Conservation (phyloP, 2,888 invertebrate genomes). For the Itoplectis maculator region DNA sequence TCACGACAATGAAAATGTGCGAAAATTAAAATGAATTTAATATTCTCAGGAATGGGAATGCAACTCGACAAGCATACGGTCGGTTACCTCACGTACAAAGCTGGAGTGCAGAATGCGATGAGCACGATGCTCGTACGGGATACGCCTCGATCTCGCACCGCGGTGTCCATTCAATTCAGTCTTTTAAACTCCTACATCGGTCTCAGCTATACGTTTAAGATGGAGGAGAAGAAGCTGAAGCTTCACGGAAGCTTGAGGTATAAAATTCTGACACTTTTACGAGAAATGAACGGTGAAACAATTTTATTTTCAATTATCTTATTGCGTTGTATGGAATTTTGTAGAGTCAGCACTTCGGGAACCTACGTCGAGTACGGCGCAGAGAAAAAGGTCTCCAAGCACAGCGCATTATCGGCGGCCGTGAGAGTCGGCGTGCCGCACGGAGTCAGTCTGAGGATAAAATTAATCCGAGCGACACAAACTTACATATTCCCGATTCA, state of each 20-base stretch:
- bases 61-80: conserved; percentile 95
- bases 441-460: conserved; percentile 95
- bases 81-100: conserved; percentile 94
- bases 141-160: conserved; percentile 84
- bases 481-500: conserved; percentile 95
- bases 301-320: not conserved
- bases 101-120: conserved; percentile 88
- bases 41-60: conserved; percentile 89
- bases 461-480: conserved; percentile 94
- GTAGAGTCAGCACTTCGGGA: conserved; percentile 94
- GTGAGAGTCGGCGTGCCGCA: conserved; percentile 94
- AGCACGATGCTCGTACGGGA: conserved; percentile 93
- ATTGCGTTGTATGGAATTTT: conserved; percentile 70
- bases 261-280: not conserved
- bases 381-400: conserved; percentile 96
- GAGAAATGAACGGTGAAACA: no score
- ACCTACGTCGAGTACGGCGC: conserved; percentile 95
- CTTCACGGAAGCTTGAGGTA: conserved; percentile 92
- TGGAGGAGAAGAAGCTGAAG: conserved; percentile 92
- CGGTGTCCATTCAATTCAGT: conserved; percentile 91
- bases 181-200: conserved; percentile 92
- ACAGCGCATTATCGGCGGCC: conserved; percentile 94
- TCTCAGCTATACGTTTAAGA: conserved; percentile 91
- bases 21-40: not conserved
- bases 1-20: not conserved